Base-by-base conservation (phyloP, 2,888 invertebrate species). In the Dasysyrphus albostriatus region DNA sequence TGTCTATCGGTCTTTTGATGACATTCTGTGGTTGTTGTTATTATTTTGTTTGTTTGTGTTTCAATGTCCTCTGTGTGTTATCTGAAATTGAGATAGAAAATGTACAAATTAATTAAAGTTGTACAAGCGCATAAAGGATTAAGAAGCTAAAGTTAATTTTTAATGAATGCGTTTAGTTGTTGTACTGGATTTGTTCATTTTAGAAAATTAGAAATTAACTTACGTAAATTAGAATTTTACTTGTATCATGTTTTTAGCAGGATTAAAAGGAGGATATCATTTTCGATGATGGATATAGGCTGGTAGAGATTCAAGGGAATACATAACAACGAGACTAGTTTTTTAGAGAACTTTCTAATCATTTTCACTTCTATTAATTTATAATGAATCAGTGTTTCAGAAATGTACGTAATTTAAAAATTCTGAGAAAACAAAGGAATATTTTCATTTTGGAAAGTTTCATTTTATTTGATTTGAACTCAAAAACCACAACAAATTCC, bases 1-100 rank as follows among this genome's bases (percentile, higher is more conserved):
- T 65, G 19, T 70, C 77, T 85, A 74, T 74, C 69, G 69, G 16
- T 61, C 10, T 6, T 12, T 63, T 49, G 54, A 12, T 70, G 74
- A 58, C 85, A 82, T 69, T 51, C 39, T 67, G 44, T 67, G 65
- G 44, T n/a, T 6, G 19, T 37, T 59, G 10, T 6, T 29, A 32
- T 49, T 79, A 16, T 72, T 10, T 51, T 39, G 3, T 32, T 8
- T 34, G n/a, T 24, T 37, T 47, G 14, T 24, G 47, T 76, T 63
- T 39, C 54, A 10, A 10, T 37, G 24, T 61, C 5, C 6, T 32
- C 16, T 34, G 10, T 56, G 44, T 56, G 56, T 16, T 76, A 19
- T 75, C 51, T 51, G 80, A 58, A 69, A 69, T 39, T 14, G 32
- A 65, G 34, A 65, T 54, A 34, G 24, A 75, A 56, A 70, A 34